These are phyloP conservation scores for Callosobruchus maculatus DNA, from an alignment of 2,888 invertebrate species.

Conservation along the genomic window DNA sequence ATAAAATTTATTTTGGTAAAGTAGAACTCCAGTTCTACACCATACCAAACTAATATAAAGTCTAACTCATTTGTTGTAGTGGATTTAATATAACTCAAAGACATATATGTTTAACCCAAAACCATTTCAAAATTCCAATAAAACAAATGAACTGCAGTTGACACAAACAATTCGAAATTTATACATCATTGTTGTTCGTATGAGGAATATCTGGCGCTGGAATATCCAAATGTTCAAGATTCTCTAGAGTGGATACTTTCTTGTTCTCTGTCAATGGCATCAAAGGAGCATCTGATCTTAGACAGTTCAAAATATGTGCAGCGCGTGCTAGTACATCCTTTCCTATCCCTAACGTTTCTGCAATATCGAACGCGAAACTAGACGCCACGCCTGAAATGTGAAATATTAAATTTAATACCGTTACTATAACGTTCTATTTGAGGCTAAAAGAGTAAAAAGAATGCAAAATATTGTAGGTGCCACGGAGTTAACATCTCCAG, in stretches of 20 bases:
- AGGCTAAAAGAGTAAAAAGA: no score
- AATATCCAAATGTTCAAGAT: conserved; percentile 14
- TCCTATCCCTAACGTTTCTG: conserved; percentile 58
- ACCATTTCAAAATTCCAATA: no score
- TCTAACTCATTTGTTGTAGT: no score
- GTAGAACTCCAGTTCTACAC: no score
- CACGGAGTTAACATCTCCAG: no score
- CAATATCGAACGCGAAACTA: conserved; percentile 67
- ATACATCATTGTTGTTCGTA: neutral
- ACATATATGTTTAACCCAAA: no score
- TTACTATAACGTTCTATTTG: no score
- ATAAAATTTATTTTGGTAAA: no score
- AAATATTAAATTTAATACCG: neutral
- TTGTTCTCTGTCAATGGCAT: conserved; percentile 12
- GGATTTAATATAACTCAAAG: no score
- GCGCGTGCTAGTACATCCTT: conserved; percentile 54
- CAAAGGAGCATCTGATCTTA: conserved; percentile 29
- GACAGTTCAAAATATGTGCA: conserved; percentile 45
- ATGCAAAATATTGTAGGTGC: no score
- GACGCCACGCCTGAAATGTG: conserved; percentile 39
- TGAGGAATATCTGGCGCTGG: conserved; percentile 13
- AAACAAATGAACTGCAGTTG: no score
- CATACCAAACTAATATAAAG: no score
- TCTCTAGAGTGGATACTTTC: conserved; percentile 8
- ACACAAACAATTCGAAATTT: neutral